Base-by-base conservation (phyloP, 2,888 invertebrate genomes). In the Yponomeuta evonymella region DNA sequence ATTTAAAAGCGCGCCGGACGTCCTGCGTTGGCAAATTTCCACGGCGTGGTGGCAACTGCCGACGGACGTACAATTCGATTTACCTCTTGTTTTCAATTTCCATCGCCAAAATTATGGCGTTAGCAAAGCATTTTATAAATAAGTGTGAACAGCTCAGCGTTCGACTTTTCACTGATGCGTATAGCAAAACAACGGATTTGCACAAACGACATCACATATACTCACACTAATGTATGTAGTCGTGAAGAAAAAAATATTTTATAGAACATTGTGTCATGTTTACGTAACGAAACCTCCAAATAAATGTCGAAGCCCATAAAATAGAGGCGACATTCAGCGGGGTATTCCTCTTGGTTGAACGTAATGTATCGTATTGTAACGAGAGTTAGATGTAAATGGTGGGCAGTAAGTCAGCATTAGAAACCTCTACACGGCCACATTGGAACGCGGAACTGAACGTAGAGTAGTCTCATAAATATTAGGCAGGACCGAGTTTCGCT, bases 1-100 rank as follows among this genome's bases (percentile, higher is more conserved):
- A 87, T 87, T 86, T 85, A 79, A 82, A 84, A 86, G 83, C 82
- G 81, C 78, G 80, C 81, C 81, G 80, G 81, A 83, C 82, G 80
- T 81, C 80, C 80, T 78, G 77, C 79, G 83, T 85, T 87, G 84
- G 82, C 83, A 84, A 84, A 82, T 83, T 83, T 85, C 83, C 82
- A 85, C 79, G 78, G 75, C 78, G 81, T 81, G 79, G 80, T 77
- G 74, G 73, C 70, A 70, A 71, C 66, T 62, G 73, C 78, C 77
- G 78, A 76, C 74, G 77, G 78, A 78, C 78, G 77, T 79, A 78
- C 79, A 79, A 80, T 83, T 79, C 72, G 76, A 79, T 77, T 78
- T 76, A 75, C 77, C 77, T 78, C 73, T 75, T 76, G 74, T 76
- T 77, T 75, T 72, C 74, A 75, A 75, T 73, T 75, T 76, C 70